Evolutionary conservation across 2,797 vertebrate genomes (phyloP), one percentile per base, ranked within the genome.

Genomic region (Scleropages formosus): DNA sequence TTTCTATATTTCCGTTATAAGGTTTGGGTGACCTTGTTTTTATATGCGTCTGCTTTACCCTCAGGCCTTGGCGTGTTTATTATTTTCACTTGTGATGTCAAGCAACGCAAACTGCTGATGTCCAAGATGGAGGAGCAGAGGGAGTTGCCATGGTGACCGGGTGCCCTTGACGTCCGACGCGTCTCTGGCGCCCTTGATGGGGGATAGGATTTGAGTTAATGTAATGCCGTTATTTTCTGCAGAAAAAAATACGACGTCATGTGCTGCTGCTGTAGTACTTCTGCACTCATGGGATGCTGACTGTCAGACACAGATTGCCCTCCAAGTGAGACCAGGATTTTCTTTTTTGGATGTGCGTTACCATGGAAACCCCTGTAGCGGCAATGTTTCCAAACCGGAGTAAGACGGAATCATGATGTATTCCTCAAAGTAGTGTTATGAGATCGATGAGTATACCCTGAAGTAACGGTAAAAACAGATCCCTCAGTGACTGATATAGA

Each of bases 101-200:
- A 61, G 59, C 68, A 44, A 15, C 69, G 72, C 69, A 70, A 77
- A 72, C 65, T 62, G 24, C 59, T 12, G 75, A 65, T 72, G 69
- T 63, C 75, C 61, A 9, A 49, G 31, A 47, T 44, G 47, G 75
- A 26, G 53, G 58, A 56, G 74, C 73, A 56, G 16, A 13, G 51
- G 59, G 72, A 66, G 80, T 75, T 78, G 59, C 61, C 71, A 68
- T 78, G 76, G 66, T 26, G 58, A 77, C 72, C 24, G 18, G 62
- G 68, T 65, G 75, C 65, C 75, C 75, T 61, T 16, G 61, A 65
- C 15, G 68, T 72, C 64, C 73, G 72, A 49, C 31, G 64, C 58
- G 20, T 11, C 63, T 56, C 68, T 56, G 53, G 56, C 76, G 71
- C 77, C 72, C 71, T 80, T 74, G 73, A 20, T 82, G 70, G 39